phyloP scores from a whole-genome alignment of 2,888 invertebrate genomes.

The Strigamia transsilvanica region DNA sequence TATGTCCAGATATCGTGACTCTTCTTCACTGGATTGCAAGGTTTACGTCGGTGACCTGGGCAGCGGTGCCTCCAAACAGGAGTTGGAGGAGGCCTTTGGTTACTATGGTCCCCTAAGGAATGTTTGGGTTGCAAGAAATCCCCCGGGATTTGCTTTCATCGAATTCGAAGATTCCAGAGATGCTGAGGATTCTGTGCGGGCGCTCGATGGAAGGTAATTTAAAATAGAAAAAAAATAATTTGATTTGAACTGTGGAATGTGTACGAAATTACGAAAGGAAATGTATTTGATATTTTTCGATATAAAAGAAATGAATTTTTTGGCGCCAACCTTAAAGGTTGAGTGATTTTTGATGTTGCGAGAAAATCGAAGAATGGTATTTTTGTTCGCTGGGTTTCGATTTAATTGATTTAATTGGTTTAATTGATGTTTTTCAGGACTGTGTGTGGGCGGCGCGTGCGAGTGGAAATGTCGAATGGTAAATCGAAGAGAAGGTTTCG shows the following conservation, averaged over 20 bases:
- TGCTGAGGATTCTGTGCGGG: conserved; percentile 77
- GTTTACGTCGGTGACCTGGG: conserved; percentile 59
- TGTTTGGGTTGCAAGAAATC: conserved; percentile 66
- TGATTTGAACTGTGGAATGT: too few species aligned
- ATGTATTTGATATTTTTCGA: too few species aligned
- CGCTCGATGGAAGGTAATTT: conserved; percentile 78
- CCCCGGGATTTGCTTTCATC: conserved; percentile 58
- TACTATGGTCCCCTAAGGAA: conserved; percentile 66
- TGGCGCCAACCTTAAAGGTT: too few species aligned
- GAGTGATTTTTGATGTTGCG: too few species aligned
- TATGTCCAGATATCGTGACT: conserved; percentile 50
- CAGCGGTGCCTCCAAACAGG: conserved; percentile 58
- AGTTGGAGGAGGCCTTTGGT: conserved; percentile 65
- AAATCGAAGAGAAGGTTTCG: conserved; percentile 66
- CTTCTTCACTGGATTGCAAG: conserved; percentile 56
- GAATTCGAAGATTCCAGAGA: conserved; percentile 58
- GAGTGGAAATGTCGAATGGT: conserved; percentile 92
- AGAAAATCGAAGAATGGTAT: not conserved
- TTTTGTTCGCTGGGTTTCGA: too few species aligned
- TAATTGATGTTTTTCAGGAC: conserved; percentile 59
- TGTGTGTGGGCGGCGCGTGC: conserved; percentile 85
- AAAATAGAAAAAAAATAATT: not conserved
- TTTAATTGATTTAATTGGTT: not conserved
- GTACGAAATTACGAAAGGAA: too few species aligned
- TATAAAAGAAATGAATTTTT: not conserved